Evolutionary conservation across 2,113 vertebrate genomes (phyloP), one percentile per base, ranked within the genome.

Genomic region (Vicugna pacos): DNA sequence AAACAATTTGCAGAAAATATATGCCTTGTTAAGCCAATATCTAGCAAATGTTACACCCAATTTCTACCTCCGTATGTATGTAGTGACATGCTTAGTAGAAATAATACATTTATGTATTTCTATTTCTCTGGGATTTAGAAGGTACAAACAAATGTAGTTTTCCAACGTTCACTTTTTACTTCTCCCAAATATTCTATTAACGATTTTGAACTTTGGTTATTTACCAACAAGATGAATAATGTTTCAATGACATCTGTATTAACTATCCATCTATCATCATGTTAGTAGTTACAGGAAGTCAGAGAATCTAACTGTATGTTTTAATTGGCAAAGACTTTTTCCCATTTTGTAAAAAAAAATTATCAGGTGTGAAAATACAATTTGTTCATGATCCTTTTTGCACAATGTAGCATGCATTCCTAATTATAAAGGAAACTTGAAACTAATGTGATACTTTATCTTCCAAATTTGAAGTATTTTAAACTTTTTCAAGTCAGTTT

Each of bases 1-100:
- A 93, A 96, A 97, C 91, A 96, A 96, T 88, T 92, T 96, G 7
- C 16, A 95, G 94, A 92, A 96, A 97, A 95, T 94, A 35, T 67
- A 46, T 95, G 62, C 16, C 60, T 84, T 95, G 42, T 87, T 96
- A 95, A 95, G 67, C 30, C 76, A 76, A 90, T 95, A 97, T 95
- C 32, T 35, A 87, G 9, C 54, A 75, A 93, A 95, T 30, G 60
- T 73, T 97, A 56, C 84, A 88, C 77, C 12, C 32, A 92, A 65
- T 89, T 95, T 94, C 58, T 90, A 17, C 81, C 70, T 52, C 3
- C 42, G 28, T 35, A 24, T 75, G 38, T 32, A 30, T 17, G 28
- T 10, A 77, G 58, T 46, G 70, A 28, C 52, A 38, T 62, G 20
- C n/a, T 28, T 77, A 60, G 67, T 28, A 56, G 50, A 89, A 89